phyloP scores from a whole-genome alignment of 1,140 invertebrate genomes.

The Venturia canescens region DNA sequence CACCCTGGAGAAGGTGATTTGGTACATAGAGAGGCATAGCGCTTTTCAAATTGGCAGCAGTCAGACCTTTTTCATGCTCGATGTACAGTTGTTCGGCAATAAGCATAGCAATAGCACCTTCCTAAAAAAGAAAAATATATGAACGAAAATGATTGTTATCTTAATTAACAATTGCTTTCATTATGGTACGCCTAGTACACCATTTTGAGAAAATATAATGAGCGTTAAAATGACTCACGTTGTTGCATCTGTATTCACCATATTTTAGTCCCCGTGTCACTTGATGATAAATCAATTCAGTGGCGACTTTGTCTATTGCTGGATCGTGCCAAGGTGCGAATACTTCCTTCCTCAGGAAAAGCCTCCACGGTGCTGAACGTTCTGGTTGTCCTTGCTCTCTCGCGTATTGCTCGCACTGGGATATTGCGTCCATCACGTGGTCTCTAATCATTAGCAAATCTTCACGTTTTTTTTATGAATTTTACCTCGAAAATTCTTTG shows the following conservation, averaged over 20 bases:
- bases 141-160: no score
- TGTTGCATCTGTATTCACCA: constrained; percentile 90
- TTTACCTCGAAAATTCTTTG: no score
- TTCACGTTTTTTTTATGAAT: background rate
- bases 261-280: constrained; percentile 88
- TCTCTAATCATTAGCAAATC: constrained; percentile 80
- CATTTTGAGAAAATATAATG: background rate
- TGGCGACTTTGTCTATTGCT: constrained; percentile 85
- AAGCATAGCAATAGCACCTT: constrained; percentile 91
- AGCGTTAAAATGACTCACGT: constrained; percentile 45
- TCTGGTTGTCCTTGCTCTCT: constrained; percentile 91
- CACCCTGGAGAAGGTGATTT: constrained; percentile 83
- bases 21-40: constrained; percentile 90
- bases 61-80: constrained; percentile 84
- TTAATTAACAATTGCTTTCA: no score
- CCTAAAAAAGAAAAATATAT: constrained; percentile 72
- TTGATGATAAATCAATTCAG: constrained; percentile 92
- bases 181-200: no score
- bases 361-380: constrained; percentile 85
- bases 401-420: constrained; percentile 96
- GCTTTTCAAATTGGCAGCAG: constrained; percentile 83
- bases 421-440: constrained; percentile 96
- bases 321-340: constrained; percentile 96
- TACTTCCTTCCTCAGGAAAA: constrained; percentile 92
- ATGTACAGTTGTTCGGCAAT: constrained; percentile 93